Evolutionary conservation across 2,113 vertebrate species (phyloP), one percentile per base, ranked within the genome.

Genomic region (Tachysurus vachellii): DNA sequence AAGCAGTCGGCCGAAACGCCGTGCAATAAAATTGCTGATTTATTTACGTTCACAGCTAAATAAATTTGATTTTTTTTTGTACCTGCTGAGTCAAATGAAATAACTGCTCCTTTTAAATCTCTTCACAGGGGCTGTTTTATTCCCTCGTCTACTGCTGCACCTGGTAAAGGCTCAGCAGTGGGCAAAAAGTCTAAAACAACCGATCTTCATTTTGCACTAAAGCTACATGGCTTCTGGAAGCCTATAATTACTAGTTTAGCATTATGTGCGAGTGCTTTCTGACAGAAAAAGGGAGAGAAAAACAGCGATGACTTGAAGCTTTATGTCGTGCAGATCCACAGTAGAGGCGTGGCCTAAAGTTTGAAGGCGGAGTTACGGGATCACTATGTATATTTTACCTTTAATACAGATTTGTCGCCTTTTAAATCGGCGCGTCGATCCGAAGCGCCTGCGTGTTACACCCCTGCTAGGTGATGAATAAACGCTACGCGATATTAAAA

Each of bases 81-180:
- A 19, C 21, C 57, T 81, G 36, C 42, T 82, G 61, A 8, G 12
- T 6, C 66, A 84, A 73, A 68, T 56, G 12, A 42, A 62, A 59
- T 76, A 28, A 77, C 42, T 62, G 28, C 56, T 61, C 26, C 26
- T n/a, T 50, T 13, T 76, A 1, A 71, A 62, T 62, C n/a, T 53
- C 26, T 3, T 26, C 36, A 0, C 21, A 26, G 21, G 10, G 23
- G 5, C 8, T 75, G 21, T 36, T 75, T 85, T 59, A 76, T 75
- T 59, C 42, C 31, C 28, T 54, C 9, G 19, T 26, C 19, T 76
- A 76, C 62, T 77, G 56, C 42, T 4, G 16, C 83, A 61, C 54
- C 70, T n/a, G 19, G 11, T 44, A 73, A 85, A 71, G 36, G 70
- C 70, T 73, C 42, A 75, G 71, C 71, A 75, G 10, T 71, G 31